These are phyloP conservation scores for Lordiphosa collinella DNA, from an alignment of 1,140 invertebrate genomes.

Conservation along the genomic window DNA sequence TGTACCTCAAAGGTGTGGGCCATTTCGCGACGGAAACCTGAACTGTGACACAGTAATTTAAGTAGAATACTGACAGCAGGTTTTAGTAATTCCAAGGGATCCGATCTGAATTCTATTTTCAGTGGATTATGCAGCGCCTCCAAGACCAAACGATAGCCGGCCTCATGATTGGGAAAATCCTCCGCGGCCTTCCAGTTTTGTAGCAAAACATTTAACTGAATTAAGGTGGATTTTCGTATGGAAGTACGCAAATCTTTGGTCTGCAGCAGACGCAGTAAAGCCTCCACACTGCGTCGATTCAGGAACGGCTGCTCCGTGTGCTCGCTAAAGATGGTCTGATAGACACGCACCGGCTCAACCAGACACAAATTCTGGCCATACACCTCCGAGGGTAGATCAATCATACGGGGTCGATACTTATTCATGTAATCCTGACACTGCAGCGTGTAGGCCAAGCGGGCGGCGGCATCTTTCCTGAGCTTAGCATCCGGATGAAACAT, in stretches of 20 bases:
- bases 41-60: constrained; percentile 38
- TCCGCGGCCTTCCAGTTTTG: constrained; percentile 47
- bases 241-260: constrained; percentile 41
- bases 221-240: constrained; percentile 59
- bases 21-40: constrained; percentile 28
- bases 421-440: constrained; percentile 13
- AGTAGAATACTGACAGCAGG: constrained; percentile 57
- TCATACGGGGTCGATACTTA: constrained; percentile 14
- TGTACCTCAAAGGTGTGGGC: constrained; percentile 30
- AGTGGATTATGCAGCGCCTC: constrained; percentile 36
- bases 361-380: constrained; percentile 40
- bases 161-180: constrained; percentile 16
- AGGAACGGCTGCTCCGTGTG: constrained; percentile 2
- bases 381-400: not conserved
- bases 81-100: constrained; percentile 37
- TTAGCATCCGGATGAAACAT: constrained; percentile 37
- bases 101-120: not conserved
- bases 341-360: constrained; percentile 20
- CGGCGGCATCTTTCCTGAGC: constrained; percentile 37
- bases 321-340: constrained; percentile 32
- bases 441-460: constrained; percentile 28
- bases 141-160: constrained; percentile 11
- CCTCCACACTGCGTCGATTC: constrained; percentile 18
- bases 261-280: constrained; percentile 45
- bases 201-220: constrained; percentile 65